Conservation (phyloP, 2,113 vertebrate genomes). For the Axis porcinus region DNA sequence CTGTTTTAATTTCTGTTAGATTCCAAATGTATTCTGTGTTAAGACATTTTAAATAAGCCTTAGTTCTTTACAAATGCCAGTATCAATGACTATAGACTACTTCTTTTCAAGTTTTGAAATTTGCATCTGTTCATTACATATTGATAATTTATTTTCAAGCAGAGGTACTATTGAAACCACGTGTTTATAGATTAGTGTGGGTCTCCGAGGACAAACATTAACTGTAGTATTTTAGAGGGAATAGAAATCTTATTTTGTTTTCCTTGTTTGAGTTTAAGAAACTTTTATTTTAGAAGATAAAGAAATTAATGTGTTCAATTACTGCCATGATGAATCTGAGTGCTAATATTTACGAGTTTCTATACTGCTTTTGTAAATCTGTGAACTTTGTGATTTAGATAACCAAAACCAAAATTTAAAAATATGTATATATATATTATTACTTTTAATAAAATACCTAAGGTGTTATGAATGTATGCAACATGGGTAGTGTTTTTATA, state of each 20-base stretch:
- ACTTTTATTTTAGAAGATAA: neutral
- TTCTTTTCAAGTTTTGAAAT: conserved; percentile 54
- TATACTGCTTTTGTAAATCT: neutral
- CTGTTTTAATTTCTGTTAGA: neutral
- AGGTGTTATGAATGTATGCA: neutral
- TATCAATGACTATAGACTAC: conserved; percentile 46
- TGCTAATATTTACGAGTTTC: neutral
- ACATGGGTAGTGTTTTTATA: neutral
- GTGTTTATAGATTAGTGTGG: neutral
- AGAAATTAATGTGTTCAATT: neutral
- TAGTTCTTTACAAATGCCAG: conserved; percentile 26
- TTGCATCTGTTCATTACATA: conserved; percentile 29
- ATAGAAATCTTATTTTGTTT: neutral
- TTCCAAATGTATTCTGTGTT: neutral
- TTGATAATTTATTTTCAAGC: conserved; percentile 50
- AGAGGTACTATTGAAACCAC: neutral
- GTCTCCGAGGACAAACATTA: neutral
- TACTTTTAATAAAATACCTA: neutral
- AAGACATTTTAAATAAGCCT: conserved; percentile 40
- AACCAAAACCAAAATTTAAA: neutral
- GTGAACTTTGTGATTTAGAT: conserved; percentile 13
- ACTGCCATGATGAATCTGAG: neutral
- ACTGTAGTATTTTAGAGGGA: neutral
- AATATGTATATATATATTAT: neutral
- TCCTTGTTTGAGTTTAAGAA: conserved; percentile 21